These are phyloP conservation scores for Luidia sarsii DNA, from an alignment of 53 echinoderm and acorn worm genomes.

Conservation along the genomic window DNA sequence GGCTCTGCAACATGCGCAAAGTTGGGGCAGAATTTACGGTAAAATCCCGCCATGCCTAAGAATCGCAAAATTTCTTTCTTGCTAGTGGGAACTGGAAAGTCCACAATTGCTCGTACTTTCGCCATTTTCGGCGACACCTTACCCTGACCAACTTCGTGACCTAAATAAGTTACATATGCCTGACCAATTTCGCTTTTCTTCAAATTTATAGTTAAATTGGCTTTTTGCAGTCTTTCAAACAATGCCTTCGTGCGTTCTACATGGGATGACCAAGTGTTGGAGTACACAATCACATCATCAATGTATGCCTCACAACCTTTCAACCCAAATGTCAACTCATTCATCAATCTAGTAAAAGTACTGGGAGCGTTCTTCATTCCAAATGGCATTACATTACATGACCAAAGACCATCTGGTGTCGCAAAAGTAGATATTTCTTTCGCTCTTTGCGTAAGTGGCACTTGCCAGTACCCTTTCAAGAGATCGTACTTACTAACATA, in stretches of 20 bases:
- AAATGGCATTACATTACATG: constrained; percentile 52
- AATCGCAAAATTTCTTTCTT: constrained; percentile 35
- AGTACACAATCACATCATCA: constrained; percentile 11
- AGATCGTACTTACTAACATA: constrained; percentile 50
- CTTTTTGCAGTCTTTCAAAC: background rate
- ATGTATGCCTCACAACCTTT: constrained; percentile 4
- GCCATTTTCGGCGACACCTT: constrained; percentile 39
- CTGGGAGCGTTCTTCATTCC: constrained; percentile 40
- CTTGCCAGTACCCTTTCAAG: constrained; percentile 51
- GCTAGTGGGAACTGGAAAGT: constrained; percentile 32
- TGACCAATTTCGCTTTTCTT: constrained; percentile 52
- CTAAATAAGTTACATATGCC: constrained; percentile 52
- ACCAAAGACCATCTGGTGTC: constrained; percentile 21
- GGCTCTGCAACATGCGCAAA: constrained; percentile 26
- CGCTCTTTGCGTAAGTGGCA: constrained; percentile 37
- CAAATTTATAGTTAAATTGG: constrained; percentile 38
- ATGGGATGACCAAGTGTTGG: constrained; percentile 33
- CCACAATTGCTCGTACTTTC: constrained; percentile 46
- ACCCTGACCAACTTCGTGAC: constrained; percentile 58
- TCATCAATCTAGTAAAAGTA: constrained; percentile 47
- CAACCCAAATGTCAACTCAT: constrained; percentile 7
- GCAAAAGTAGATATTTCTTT: constrained; percentile 50
- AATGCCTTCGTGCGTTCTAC: background rate
- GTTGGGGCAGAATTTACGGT: constrained; percentile 53
- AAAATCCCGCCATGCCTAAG: constrained; percentile 59